These are phyloP conservation scores for Anser cygnoides DNA, from an alignment of 2,113 vertebrate genomes.

Conservation along the genomic window DNA sequence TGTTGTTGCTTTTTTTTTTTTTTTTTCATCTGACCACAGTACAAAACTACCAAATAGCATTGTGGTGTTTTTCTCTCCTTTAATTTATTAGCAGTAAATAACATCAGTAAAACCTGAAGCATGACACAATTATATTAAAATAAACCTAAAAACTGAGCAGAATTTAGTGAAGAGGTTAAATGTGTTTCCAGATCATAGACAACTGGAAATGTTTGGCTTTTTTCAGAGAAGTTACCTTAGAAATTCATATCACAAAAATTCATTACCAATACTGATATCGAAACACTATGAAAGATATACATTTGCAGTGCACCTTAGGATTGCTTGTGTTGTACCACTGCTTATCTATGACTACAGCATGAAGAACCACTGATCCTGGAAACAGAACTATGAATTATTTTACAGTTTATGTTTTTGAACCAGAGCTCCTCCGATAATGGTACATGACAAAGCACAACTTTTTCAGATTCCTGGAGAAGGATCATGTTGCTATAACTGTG, in stretches of 20 bases:
- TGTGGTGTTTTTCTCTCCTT: background rate
- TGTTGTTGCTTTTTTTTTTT: background rate
- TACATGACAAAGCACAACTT: background rate
- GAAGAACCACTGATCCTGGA: background rate
- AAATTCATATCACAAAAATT: background rate
- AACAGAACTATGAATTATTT: background rate
- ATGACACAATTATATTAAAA: background rate
- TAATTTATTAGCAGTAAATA: background rate
- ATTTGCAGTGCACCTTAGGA: background rate
- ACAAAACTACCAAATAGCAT: background rate
- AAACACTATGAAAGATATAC: rapidly evolving
- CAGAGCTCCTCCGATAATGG: background rate
- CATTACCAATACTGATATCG: background rate
- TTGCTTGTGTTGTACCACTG: background rate
- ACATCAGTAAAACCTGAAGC: background rate
- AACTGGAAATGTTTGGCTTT: background rate
- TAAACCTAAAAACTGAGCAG: background rate
- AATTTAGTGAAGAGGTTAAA: background rate
- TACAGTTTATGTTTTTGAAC: background rate
- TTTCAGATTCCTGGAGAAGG: background rate
- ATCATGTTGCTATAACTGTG: background rate
- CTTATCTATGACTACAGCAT: background rate
- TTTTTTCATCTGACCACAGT: background rate
- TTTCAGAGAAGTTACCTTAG: background rate
- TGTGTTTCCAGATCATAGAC: background rate